Evolutionary conservation across 2,888 invertebrate species (phyloP).

Genomic region (Meghimatium bilineatum): DNA sequence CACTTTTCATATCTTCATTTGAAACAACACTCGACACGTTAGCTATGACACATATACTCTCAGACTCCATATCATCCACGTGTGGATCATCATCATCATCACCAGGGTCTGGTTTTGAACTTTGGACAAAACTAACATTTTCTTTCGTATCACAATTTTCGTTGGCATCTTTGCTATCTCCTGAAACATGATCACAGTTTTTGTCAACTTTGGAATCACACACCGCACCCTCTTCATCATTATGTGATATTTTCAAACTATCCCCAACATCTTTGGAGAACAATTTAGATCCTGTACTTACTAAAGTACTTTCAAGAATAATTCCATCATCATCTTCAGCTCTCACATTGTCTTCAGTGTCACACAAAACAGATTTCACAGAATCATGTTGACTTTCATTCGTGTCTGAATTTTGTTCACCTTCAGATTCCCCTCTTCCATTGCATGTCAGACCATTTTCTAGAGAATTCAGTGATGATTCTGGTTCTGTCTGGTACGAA

Average conservation of each 20-base stretch:
- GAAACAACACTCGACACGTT: not conserved
- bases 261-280: not conserved
- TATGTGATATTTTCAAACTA: not conserved
- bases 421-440: constrained; percentile 18
- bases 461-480: not conserved
- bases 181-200: not conserved
- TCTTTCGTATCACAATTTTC: not conserved
- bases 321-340: not conserved
- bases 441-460: constrained; percentile 40
- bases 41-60: not conserved
- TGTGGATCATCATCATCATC: not conserved
- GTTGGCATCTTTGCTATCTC: not conserved
- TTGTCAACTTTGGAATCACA: not conserved
- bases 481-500: not conserved
- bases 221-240: not conserved
- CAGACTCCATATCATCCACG: not conserved
- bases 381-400: not conserved
- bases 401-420: not conserved
- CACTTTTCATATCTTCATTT: not conserved
- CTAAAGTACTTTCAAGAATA: not conserved
- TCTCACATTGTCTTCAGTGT: not conserved
- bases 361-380: not conserved
- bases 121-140: not conserved
- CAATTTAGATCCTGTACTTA: not conserved
- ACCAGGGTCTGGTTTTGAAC: not conserved